Conservation (phyloP, 2,113 vertebrate genomes). For the Nothocercus julius region DNA sequence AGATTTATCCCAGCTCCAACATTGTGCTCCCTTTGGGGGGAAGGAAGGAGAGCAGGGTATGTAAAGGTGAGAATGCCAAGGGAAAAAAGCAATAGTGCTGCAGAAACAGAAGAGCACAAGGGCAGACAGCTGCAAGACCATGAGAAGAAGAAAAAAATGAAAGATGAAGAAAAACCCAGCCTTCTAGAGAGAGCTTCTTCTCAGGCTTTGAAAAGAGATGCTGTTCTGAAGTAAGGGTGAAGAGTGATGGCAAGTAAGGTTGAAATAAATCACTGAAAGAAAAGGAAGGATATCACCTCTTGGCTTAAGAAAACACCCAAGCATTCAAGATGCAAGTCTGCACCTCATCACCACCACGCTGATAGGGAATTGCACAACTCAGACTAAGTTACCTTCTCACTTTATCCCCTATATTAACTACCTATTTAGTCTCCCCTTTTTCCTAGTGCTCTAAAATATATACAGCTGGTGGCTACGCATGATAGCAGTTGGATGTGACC, state of each 20-base stretch:
- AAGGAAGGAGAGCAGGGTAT: background rate
- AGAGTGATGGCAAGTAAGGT: background rate
- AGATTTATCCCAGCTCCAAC: background rate
- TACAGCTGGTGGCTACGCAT: background rate
- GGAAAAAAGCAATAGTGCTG: background rate
- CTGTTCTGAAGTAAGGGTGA: background rate
- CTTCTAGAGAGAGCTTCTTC: background rate
- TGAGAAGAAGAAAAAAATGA: background rate
- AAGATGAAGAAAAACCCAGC: background rate
- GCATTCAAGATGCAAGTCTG: background rate
- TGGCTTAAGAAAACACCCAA: background rate
- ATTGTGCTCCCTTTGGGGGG: background rate
- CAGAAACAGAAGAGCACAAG: background rate
- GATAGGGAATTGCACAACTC: background rate
- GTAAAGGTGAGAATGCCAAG: background rate
- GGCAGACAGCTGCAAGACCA: background rate
- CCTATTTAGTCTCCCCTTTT: background rate
- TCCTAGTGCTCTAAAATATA: background rate
- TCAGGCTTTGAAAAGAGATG: background rate
- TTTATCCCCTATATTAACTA: background rate
- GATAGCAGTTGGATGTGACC: background rate
- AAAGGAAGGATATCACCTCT: background rate
- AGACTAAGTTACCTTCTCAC: background rate
- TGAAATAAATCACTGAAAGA: background rate
- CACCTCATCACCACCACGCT: background rate